Base-by-base conservation (phyloP, 1,140 invertebrate species). In the Nasonia giraulti region DNA sequence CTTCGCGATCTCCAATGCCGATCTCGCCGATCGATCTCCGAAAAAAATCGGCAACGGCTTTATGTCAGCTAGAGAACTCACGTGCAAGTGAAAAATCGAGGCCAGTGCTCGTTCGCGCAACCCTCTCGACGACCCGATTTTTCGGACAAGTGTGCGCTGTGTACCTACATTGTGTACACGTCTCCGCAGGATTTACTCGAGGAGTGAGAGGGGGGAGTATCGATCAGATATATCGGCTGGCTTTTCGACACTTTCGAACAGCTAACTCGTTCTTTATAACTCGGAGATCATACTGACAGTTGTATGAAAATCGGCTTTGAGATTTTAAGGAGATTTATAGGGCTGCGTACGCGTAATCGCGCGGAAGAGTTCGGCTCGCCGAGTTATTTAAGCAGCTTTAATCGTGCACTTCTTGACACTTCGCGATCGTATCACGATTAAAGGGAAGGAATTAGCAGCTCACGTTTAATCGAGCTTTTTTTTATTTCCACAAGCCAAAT, bases 81-180 rank as follows among this genome's bases (percentile, higher is more conserved):
- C 6, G 27, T 23, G 71, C 71, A 66, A 75, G 44, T 62, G 80
- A 80, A 66, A 74, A 74, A 74, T 62, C 80, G 69, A 82, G 81
- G 81, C 33, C 81, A 76, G 8, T 66, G n/a, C 31, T 62, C 55
- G 7, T n/a, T 62, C 71, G 47, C n/a, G 17, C 23, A 62, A 55
- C 8, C 73, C 50, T 37, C 66, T 37, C 66, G 55, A 50, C 74
- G 84, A 86, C 85, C 85, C 55, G 44, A 50, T 71, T 71, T 71
- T 31, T 62, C 11, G 20, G 73, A 44, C 55, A 44, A 44, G 37
- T 8, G 40, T 11, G 10, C 10, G 40, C 8, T 44, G 40, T 44
- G 33, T 69, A 40, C n/a, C 4, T 73, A 81, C 50, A 55, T 55
- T 20, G 50, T 55, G 17, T 62, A 7, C 20, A 7, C 14, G 55